These are phyloP conservation scores for Riparia riparia DNA, from an alignment of 2,113 vertebrate species.

Conservation along the genomic window DNA sequence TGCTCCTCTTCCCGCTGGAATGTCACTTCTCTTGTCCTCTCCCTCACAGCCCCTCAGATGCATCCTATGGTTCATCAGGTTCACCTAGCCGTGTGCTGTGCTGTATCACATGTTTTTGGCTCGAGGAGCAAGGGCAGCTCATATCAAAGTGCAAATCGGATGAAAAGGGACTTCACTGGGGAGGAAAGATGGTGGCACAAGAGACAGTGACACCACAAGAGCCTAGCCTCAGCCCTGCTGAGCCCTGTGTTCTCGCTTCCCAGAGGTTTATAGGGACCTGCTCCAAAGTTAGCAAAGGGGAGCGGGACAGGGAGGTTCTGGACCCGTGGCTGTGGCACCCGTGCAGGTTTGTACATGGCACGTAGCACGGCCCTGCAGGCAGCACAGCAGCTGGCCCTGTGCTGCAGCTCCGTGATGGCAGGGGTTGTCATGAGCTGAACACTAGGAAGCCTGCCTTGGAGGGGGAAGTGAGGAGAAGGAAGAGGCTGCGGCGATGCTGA, in stretches of 20 bases:
- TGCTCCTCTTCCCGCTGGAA: not conserved
- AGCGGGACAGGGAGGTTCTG: rapidly evolving
- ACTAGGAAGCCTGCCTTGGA: not conserved
- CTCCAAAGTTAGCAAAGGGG: not conserved
- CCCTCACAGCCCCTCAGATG: too few species aligned
- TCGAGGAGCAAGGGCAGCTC: not conserved
- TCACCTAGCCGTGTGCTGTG: not conserved
- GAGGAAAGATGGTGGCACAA: not conserved
- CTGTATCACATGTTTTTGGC: not conserved
- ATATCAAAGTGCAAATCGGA: not conserved
- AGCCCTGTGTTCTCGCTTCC: not conserved
- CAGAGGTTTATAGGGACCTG: not conserved
- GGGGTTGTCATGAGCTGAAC: not conserved
- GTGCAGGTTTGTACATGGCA: rapidly evolving
- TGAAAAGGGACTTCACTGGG: not conserved
- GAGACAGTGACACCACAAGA: not conserved
- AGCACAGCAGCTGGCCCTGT: rapidly evolving
- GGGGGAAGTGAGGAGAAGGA: not conserved
- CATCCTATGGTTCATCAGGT: not conserved
- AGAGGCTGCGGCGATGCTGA: not conserved
- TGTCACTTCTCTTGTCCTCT: not conserved
- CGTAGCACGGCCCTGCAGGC: rapidly evolving
- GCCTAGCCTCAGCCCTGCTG: not conserved
- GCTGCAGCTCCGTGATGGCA: rapidly evolving
- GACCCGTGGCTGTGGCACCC: rapidly evolving